These are phyloP conservation scores for Pachycephus smyrnensis DNA, from an alignment of 2,888 invertebrate genomes.

Conservation along the genomic window DNA sequence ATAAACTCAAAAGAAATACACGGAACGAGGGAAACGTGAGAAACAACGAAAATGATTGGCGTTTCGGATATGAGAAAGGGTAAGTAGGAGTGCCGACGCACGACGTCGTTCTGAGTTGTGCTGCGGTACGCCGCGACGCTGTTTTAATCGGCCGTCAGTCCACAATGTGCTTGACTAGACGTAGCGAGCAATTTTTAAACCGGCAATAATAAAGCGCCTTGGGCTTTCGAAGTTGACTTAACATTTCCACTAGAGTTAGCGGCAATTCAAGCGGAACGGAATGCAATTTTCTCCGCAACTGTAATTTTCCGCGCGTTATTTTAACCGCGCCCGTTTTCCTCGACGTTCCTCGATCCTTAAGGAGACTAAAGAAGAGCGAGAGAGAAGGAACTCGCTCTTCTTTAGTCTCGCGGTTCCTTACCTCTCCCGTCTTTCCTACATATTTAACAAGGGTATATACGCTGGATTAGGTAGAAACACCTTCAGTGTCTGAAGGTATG, in stretches of 20 bases:
- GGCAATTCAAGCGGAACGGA: slow-evolving; percentile 26
- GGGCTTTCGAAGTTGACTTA: slow-evolving; percentile 16
- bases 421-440: neutral
- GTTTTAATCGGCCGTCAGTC: neutral
- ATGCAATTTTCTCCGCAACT: slow-evolving; percentile 37
- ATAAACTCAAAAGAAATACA: neutral
- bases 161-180: neutral
- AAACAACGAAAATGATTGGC: neutral
- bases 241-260: slow-evolving; percentile 19
- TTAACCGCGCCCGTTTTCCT: slow-evolving; percentile 11
- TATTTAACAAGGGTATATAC: neutral
- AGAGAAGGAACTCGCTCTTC: no score
- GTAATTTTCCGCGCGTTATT: slow-evolving; percentile 33
- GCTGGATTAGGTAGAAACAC: neutral
- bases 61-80: neutral
- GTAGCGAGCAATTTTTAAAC: slow-evolving; percentile 8
- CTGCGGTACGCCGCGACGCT: neutral
- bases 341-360: neutral
- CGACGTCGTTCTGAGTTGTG: neutral
- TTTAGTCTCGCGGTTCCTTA: neutral
- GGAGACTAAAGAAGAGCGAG: no score
- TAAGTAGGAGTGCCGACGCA: neutral
- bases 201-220: slow-evolving; percentile 21
- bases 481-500: neutral
- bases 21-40: neutral